These are phyloP conservation scores for Acridotheres tristis DNA, from an alignment of 2,797 vertebrate genomes.

Conservation along the genomic window DNA sequence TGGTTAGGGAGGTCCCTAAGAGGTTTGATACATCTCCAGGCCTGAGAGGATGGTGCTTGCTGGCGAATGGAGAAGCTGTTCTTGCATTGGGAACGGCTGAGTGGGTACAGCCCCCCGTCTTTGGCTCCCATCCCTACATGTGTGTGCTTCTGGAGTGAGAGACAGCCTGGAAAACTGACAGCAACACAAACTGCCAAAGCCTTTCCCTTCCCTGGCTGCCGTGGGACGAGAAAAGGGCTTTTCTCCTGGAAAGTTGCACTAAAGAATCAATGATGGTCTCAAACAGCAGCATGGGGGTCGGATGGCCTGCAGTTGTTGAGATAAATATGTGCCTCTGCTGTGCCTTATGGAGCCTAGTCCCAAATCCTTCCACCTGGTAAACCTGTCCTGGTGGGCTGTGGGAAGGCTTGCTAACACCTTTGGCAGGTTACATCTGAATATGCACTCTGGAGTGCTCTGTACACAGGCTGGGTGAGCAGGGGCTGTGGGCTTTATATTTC, in stretches of 20 bases:
- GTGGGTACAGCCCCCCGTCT: neutral
- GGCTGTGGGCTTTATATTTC: neutral
- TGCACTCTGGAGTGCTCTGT: neutral
- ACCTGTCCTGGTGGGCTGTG: neutral
- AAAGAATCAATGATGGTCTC: neutral
- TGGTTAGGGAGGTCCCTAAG: neutral
- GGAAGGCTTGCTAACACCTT: neutral
- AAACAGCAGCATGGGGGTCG: accelerated
- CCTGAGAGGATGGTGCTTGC: accelerated
- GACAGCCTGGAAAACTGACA: neutral
- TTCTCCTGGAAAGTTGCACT: neutral
- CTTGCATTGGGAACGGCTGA: neutral
- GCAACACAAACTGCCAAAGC: neutral
- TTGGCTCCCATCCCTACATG: neutral
- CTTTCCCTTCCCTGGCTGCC: neutral
- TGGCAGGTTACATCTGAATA: neutral
- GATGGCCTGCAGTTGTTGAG: neutral
- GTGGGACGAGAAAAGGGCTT: neutral
- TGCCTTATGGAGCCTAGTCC: neutral
- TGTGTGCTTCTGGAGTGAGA: neutral
- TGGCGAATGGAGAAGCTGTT: neutral
- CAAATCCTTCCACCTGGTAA: neutral
- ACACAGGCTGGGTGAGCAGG: accelerated
- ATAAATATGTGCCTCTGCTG: neutral
- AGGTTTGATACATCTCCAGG: neutral